Base-by-base conservation (phyloP, 1,140 invertebrate genomes). In the Rhyzopertha dominica region DNA sequence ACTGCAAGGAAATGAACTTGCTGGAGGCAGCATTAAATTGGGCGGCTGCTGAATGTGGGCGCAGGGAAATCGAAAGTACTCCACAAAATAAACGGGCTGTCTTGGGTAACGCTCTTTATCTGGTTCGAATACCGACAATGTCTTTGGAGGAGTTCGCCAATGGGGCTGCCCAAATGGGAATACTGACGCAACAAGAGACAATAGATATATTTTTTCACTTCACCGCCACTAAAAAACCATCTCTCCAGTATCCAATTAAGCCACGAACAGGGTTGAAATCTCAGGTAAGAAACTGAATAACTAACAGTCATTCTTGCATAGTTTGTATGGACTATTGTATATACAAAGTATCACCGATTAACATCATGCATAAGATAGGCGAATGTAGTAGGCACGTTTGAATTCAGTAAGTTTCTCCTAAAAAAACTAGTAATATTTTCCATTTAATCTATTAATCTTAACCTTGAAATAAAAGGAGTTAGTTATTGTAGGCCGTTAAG, bases 141-240 rank as follows among this genome's bases (percentile, higher is more conserved):
- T 80, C 79, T 24, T 69, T 94, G 44, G 87, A 91, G 54, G 90
- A 95, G 64, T 94, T 92, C 68, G 90, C 91, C 2, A 90, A 95
- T 59, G 86, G 85, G 51, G 87, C 87, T 9, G 90, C 89, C 13
- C 89, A 92, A 72, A 80, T 86, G 25, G 89, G 87, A 19, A 87
- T 95, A 49, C 70, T 94, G 14, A 90, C 87, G 1, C 81, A 85
- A 51, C 82, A 91, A 71, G 91, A 95, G 68, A 92, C 87, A 4
- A 91, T 90, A 39, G 88, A 93, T 63, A 87, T 93, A 67, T 95
- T 95, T 76, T 75, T 94, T 43, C 82, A 94, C 66, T 90, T 89
- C 50, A 89, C 87, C 34, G 87, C 87, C 16, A 80, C 79, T 43
- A 79, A 74, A 22, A 94, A 95, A 69, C 93, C 93, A 16, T 70